phyloP scores from a whole-genome alignment of 2,888 invertebrate species.

The Auanema sp. region DNA sequence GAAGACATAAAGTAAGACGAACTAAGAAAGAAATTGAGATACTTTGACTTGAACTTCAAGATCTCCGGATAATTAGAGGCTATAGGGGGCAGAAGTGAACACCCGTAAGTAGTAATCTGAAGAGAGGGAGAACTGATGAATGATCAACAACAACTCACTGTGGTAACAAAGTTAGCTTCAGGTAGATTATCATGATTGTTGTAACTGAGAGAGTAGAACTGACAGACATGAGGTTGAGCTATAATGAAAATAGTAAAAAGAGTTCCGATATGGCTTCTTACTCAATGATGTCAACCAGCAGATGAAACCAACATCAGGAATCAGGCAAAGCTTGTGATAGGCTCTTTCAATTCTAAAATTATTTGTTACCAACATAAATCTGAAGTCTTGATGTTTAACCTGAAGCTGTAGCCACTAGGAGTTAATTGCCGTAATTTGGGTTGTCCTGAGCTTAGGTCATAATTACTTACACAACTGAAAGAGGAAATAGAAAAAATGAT shows the following conservation, averaged over 20 bases:
- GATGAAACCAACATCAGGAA: slow-evolving; percentile 50
- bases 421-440: background rate
- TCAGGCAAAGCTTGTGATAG: slow-evolving; percentile 32
- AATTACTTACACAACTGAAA: slow-evolving; percentile 12
- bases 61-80: slow-evolving; percentile 24
- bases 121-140: background rate
- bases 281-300: slow-evolving; percentile 45
- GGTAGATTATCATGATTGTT: slow-evolving; percentile 17
- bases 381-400: background rate
- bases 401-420: background rate
- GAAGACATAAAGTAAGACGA: background rate
- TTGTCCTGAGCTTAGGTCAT: background rate
- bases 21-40: slow-evolving; percentile 7
- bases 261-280: slow-evolving; percentile 1
- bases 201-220: slow-evolving; percentile 26
- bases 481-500: slow-evolving; percentile 29
- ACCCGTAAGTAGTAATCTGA: background rate
- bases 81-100: background rate
- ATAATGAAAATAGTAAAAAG: too few species aligned
- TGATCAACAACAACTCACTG: slow-evolving; percentile 10
- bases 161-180: slow-evolving; percentile 11
- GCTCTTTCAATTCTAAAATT: slow-evolving; percentile 40
- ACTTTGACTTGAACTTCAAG: slow-evolving; percentile 28
- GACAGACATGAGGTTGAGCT: slow-evolving; percentile 38
- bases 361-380: too few species aligned